Evolutionary conservation across 2,113 vertebrate genomes (phyloP), one percentile per base, ranked within the genome.

Genomic region (Catharus bicknelli): DNA sequence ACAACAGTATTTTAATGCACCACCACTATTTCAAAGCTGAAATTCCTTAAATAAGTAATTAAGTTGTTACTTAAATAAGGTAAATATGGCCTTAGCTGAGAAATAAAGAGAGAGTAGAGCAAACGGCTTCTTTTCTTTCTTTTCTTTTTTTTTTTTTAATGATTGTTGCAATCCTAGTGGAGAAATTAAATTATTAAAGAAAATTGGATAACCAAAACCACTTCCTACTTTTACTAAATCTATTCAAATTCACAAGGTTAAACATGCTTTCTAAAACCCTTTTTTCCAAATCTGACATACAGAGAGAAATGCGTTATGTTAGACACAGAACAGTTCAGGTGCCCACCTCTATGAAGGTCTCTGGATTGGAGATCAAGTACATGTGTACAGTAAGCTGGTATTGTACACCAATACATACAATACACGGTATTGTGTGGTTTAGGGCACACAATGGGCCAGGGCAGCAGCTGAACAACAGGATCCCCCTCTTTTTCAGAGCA

Each of bases 391-490:
- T 9, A 15, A 58, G 17, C 4, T 69, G 45, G 38, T 40, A 14
- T 40, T 40, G 40, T 14, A 40, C 40, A 40, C 40, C 40, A 40
- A 40, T 40, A 40, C 40, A 40, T 40, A 40, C 11, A 40, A 40
- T 40, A 40, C 69, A 53, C 0, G 0, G 34, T 18, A 10, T 21
- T 21, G 5, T 7, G 5, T 11, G 42, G 19, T 36, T 50, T 32
- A 32, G 0, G 0, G 51, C 3, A 19, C 32, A 29, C 18, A 29
- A 2, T 0, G 1, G 29, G 51, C 85, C 57, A 32, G 72, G 69
- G 40, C 57, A 95, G 34, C 19, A 38, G 51, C 42, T 53, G n/a
- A 48, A 26, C 16, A 30, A 11, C 50, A 40, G 50, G 5, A 43
- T 7, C 57, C 17, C 2, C 1, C 22, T 48, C 25, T 18, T 59